Base-by-base conservation (phyloP, 2,113 vertebrate genomes). In the Aramus guarauna region DNA sequence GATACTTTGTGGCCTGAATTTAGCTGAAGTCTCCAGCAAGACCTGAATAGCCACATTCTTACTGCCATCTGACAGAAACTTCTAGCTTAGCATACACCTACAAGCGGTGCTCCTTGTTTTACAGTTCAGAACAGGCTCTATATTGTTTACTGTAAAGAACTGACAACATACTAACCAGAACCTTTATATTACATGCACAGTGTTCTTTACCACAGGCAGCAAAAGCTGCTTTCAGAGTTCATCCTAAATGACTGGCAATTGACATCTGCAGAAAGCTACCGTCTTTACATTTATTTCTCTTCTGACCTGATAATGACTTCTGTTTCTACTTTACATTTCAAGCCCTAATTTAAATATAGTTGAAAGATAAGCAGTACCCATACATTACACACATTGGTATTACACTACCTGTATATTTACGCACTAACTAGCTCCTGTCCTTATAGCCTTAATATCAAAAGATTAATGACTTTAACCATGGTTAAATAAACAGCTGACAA, bases 21-120 rank as follows among this genome's bases (percentile, higher is more conserved):
- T n/a, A 91, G 90, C 77, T 75, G 77, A 87, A 92, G 88, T 68
- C 50, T 72, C 92, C 88, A 92, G 93, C 55, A 93, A 87, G 96
- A 96, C 91, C 90, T 92, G 94, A 72, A 64, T 12, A 95, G 56
- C 15, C 45, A 93, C 81, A 94, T 96, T 97, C 88, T 92, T 93
- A 53, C 62, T 89, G 73, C 74, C 84, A 81, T 91, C 91, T 93
- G 73, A 96, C 92, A 96, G 93, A 87, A 84, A 74, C 75, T 87
- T 71, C 43, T 16, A 72, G 64, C 60, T 47, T 91, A 47, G 43
- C 50, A 32, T 77, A 73, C 59, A 90, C 77, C 95, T 96, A 55
- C 60, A 56, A 95, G 77, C 75, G 45, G 7, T 88, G 58, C 84
- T 97, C 80, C 87, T 94, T 94, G 66, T 72, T 93, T 78, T 88